Evolutionary conservation across 2,888 invertebrate species (phyloP).

Genomic region (Cephus pulcher): DNA sequence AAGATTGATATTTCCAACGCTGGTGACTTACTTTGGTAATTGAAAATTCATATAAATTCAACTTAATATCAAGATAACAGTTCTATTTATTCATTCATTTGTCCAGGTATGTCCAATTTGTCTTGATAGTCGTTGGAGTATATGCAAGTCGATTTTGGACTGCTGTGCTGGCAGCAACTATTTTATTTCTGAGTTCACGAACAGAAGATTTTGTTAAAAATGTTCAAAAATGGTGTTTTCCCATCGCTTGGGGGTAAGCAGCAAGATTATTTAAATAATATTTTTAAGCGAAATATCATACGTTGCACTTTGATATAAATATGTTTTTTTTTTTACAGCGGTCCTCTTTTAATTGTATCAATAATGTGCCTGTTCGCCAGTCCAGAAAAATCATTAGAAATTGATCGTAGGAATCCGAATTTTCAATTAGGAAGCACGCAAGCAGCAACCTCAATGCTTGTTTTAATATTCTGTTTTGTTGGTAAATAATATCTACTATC

Average conservation of each 20-base stretch:
- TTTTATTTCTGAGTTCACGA: slow-evolving; percentile 85
- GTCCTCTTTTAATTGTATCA: slow-evolving; percentile 76
- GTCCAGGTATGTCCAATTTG: slow-evolving; percentile 80
- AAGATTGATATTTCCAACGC: slow-evolving; percentile 42
- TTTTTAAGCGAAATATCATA: not conserved
- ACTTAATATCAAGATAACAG: not conserved
- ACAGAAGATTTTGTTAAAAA: slow-evolving; percentile 86
- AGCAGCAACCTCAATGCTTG: slow-evolving; percentile 80
- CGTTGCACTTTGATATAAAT: slow-evolving; percentile 2
- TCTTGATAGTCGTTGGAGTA: slow-evolving; percentile 80
- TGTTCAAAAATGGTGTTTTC: slow-evolving; percentile 77
- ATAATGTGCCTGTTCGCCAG: slow-evolving; percentile 73
- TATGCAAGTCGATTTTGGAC: slow-evolving; percentile 90
- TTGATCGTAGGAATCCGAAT: slow-evolving; percentile 77
- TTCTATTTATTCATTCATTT: slow-evolving; percentile 42
- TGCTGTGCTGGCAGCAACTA: slow-evolving; percentile 81
- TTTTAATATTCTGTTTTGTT: slow-evolving; percentile 83
- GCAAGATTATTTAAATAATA: not conserved
- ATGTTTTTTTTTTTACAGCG: slow-evolving; percentile 66
- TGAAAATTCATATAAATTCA: not conserved
- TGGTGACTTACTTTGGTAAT: slow-evolving; percentile 53
- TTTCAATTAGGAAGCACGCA: slow-evolving; percentile 83
- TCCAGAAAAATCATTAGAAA: slow-evolving; percentile 66
- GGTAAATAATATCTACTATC: slow-evolving; percentile 68
- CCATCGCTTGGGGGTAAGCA: slow-evolving; percentile 72